Evolutionary conservation across 2,113 vertebrate genomes (phyloP), one percentile per base, ranked within the genome.

Genomic region (Dicaeum eximium): DNA sequence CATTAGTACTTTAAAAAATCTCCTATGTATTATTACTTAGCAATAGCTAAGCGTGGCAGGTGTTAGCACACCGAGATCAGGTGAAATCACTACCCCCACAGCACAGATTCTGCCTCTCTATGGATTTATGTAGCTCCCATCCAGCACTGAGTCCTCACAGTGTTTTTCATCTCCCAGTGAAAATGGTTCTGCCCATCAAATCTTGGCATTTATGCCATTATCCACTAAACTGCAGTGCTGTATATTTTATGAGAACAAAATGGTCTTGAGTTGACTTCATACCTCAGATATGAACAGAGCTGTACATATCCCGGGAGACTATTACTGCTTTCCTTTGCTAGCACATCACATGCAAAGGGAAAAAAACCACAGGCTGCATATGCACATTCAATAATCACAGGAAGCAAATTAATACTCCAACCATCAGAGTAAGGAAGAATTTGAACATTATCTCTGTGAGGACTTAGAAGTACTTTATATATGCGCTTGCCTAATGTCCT

Each of bases 231-330:
- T 58, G 91, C 93, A 82, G 57, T 92, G 62, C 85, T 94, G 86
- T 94, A 95, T 94, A 95, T 96, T 97, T 96, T 95, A 95, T 95
- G 94, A 95, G 92, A 92, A 96, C 94, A 96, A 95, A 97, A 93
- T 90, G 94, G 92, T 96, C 94, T 88, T 89, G 88, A 90, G 85
- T 86, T 96, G 93, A 97, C 91, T 93, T 94, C 90, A 44, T 95
- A 95, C 64, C 80, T 96, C 82, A 88, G 94, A 90, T 35, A 74
- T 38, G 92, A 95, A 61, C 92, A 90, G 92, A 96, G 88, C 88
- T 47, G 86, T 83, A 95, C 86, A 88, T 40, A 81, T 92, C 93
- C 92, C 88, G 0, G 42, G 93, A 86, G 96, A 88, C 93, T 89
- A 67, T 89, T 86, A 93, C 77, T 72, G 78, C 87, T 90, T 94